Conservation (phyloP, 2,113 vertebrate species). For the Antechinus flavipes region DNA sequence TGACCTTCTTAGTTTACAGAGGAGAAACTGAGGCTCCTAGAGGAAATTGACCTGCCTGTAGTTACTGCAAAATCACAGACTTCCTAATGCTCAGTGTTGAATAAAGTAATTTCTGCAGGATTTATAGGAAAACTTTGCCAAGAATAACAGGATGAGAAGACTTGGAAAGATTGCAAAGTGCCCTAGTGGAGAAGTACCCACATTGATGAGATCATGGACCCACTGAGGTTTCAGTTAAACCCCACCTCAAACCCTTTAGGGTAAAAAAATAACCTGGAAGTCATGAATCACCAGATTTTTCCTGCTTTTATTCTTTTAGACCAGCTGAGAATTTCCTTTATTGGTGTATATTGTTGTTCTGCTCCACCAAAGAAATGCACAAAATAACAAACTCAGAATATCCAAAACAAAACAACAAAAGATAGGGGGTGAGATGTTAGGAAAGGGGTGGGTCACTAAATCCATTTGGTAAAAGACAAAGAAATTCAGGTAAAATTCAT, state of each 20-base stretch:
- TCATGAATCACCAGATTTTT: neutral
- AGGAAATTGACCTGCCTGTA: neutral
- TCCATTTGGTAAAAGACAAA: neutral
- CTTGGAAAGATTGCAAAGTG: neutral
- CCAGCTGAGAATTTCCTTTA: neutral
- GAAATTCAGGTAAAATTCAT: neutral
- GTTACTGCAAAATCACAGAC: neutral
- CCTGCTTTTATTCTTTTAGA: neutral
- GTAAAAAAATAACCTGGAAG: neutral
- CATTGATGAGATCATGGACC: neutral
- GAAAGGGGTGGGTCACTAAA: neutral
- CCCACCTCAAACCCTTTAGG: neutral
- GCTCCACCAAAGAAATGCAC: neutral
- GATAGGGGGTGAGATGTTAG: neutral
- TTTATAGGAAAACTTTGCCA: neutral
- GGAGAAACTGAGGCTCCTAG: neutral
- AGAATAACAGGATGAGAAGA: neutral
- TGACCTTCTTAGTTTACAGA: neutral
- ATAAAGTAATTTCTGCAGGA: neutral
- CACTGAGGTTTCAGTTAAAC: neutral
- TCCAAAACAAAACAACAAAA: neutral
- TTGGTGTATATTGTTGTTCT: neutral
- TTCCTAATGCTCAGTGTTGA: neutral
- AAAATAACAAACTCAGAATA: neutral
- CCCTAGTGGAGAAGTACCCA: neutral